phyloP scores from a whole-genome alignment of 1,140 invertebrate species.

The Calycopis cecrops region DNA sequence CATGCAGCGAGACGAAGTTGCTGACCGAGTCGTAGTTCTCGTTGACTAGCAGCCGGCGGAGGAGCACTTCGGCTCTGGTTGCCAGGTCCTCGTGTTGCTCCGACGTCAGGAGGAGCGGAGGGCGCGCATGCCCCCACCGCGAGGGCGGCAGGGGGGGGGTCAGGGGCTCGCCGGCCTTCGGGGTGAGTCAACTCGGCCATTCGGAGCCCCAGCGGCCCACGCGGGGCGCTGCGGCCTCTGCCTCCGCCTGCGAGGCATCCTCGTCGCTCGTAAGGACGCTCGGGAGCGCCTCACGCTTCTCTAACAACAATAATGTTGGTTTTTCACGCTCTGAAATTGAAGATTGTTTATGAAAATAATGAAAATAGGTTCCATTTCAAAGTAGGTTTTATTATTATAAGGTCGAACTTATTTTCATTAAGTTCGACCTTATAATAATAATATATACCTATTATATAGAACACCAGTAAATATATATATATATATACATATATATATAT shows the following conservation, averaged over 20 bases:
- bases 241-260: constrained; percentile 43
- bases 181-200: constrained; percentile 95
- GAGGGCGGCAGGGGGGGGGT: constrained; percentile 78
- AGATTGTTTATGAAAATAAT: neutral
- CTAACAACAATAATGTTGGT: constrained; percentile 76
- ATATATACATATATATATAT: too few relatives aligned
- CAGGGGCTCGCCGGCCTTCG: constrained; percentile 68
- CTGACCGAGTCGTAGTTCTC: constrained; percentile 91
- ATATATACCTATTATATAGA: too few relatives aligned
- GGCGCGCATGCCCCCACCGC: constrained; percentile 75
- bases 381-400: too few relatives aligned
- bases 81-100: constrained; percentile 85
- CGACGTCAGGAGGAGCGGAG: constrained; percentile 77
- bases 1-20: constrained; percentile 88
- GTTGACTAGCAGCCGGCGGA: constrained; percentile 84
- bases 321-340: constrained; percentile 78
- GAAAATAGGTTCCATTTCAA: too few relatives aligned
- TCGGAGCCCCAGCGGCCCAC: constrained; percentile 91
- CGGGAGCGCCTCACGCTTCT: constrained; percentile 71
- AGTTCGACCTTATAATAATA: too few relatives aligned
- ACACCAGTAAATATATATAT: too few relatives aligned
- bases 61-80: constrained; percentile 82
- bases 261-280: constrained; percentile 54
- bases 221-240: constrained; percentile 77
- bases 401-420: too few relatives aligned